Percentiles rank a stretch among this genome's conserved stretches.
Evolutionary conservation across 2,113 vertebrate species (phyloP).

Genomic region (Thamnaconus septentrionalis): DNA sequence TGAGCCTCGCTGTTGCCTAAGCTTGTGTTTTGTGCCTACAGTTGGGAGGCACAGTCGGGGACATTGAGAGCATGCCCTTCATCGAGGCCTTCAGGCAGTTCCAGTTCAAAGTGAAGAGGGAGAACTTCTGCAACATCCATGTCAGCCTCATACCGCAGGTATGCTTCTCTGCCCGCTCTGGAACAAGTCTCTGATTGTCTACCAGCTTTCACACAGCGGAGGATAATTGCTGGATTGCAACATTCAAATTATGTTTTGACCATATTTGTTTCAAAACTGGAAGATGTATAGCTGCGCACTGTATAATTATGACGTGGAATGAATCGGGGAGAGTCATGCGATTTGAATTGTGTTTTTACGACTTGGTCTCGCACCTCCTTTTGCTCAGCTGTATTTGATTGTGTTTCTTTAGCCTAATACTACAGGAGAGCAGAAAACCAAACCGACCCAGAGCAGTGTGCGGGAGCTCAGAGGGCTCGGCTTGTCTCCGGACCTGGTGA

Average conservation of each 20-base stretch:
- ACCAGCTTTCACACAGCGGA: no score
- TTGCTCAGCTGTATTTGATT: background rate
- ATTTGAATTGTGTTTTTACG: no score
- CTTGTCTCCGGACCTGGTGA: conserved; percentile 93
- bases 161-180: conserved; percentile 12
- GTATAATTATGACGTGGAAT: no score
- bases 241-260: background rate
- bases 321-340: no score
- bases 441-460: conserved; percentile 96
- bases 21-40: conserved; percentile 60
- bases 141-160: conserved; percentile 97
- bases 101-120: conserved; percentile 93
- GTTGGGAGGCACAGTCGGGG: conserved; percentile 93
- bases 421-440: conserved; percentile 97
- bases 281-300: no score
- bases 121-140: conserved; percentile 97
- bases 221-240: background rate
- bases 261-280: no score
- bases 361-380: background rate
- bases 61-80: conserved; percentile 98
- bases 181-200: background rate
- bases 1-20: conserved; percentile 6
- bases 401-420: conserved; percentile 82
- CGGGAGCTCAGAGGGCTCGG: conserved; percentile 93
- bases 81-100: conserved; percentile 98